A percentile compares a stretch with the other conserved stretches of the same genome.
Evolutionary conservation across 2,113 vertebrate species (phyloP).

Genomic region (Vimba vimba): DNA sequence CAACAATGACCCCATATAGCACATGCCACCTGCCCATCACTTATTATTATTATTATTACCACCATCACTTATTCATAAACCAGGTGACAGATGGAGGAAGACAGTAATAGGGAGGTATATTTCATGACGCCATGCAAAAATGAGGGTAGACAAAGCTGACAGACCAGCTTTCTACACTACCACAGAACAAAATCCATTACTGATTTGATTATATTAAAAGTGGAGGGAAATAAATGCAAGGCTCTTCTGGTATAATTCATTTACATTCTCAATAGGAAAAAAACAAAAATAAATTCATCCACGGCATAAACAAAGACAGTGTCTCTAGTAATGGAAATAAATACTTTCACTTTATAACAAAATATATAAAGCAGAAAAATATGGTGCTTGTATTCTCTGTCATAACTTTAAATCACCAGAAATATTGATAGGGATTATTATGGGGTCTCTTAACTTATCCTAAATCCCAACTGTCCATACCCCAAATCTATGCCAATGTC

Average conservation of each 20-base stretch:
- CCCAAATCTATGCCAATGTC: neutral
- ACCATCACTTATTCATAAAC: slow-evolving; percentile 45
- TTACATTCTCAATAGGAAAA: neutral
- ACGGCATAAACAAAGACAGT: neutral
- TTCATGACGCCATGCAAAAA: neutral
- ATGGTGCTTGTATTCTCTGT: too few relatives aligned
- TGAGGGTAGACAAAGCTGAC: neutral
- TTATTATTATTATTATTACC: slow-evolving; percentile 1
- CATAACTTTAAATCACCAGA: too few relatives aligned
- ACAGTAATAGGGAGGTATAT: slow-evolving; percentile 2
- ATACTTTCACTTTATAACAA: neutral
- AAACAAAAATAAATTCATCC: neutral
- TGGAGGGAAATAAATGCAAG: neutral
- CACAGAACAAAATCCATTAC: neutral
- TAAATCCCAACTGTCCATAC: neutral
- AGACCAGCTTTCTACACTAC: neutral
- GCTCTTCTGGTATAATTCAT: neutral
- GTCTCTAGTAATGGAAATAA: neutral
- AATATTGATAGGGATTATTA: too few relatives aligned
- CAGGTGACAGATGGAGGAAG: slow-evolving; percentile 2
- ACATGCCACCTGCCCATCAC: slow-evolving; percentile 19
- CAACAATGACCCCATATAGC: neutral
- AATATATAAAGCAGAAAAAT: neutral
- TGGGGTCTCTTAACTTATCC: neutral
- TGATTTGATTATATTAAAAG: neutral